Base-by-base conservation (phyloP, 2,888 invertebrate genomes). In the Ormyrus labotus region DNA sequence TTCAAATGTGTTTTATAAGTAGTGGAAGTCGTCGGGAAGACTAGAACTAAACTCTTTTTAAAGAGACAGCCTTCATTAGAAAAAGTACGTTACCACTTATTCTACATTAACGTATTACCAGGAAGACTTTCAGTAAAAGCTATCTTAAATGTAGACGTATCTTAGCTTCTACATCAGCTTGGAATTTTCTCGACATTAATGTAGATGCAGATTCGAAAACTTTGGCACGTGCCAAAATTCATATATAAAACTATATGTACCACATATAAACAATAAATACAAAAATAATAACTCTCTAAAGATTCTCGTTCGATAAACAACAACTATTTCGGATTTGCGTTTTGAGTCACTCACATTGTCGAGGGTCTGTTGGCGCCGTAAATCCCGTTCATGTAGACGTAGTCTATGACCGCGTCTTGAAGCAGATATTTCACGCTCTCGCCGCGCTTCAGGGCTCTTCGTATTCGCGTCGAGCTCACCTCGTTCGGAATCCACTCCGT, bases 401-500 rank as follows among this genome's bases (percentile, higher is more conserved):
- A 98, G 8, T 95, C 93, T 51, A 97, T 93, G 5, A 98, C 96
- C n/a, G 92, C 91, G 89, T 97, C 97, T 79, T 96, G 96, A 0
- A 97, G 92, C 10, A 98, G 92, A 91, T 97, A 98, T 89, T 96
- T 96, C 5, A 97, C 96, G 86, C 97, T 97, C 89, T 96, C 96
- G 0, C 94, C 94, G 69, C 97, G 93, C 64, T 94, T 92, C 45
- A 97, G 89, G 0, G 97, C 94, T 78, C 95, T 92, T 11, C 97
- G 93, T 80, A 99, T 95, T 91, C 96, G 95, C 0, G 98, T 97
- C 0, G 99, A 98, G 88, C 98, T 98, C 7, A 99, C 95, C 89
- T 98, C 98, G 91, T 98, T 99, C 13, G 94, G 93, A 83, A 98
- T 96, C 96, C 97, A 98, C 91, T 99, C 99, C 0, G 96, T 96